These are phyloP conservation scores for Escarpia spicata DNA, from an alignment of 2,888 invertebrate species.

Conservation along the genomic window DNA sequence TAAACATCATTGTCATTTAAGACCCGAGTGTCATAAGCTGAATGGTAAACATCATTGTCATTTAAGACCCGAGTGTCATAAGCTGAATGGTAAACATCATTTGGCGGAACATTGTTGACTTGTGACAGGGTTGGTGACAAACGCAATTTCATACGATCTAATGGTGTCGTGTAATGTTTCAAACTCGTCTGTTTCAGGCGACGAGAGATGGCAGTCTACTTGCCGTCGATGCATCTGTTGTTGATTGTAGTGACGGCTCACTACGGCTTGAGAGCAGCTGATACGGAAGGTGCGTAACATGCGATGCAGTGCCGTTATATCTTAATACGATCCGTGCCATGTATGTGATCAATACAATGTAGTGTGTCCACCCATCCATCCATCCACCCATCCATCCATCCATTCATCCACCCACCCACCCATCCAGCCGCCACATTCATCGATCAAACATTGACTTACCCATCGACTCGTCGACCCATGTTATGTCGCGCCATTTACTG, in stretches of 20 bases:
- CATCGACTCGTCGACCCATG: background rate
- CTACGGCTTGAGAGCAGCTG: background rate
- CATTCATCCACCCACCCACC: no score
- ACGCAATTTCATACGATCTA: background rate
- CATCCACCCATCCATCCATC: background rate
- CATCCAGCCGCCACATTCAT: background rate
- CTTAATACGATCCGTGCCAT: background rate
- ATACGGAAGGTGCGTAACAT: background rate
- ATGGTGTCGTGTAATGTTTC: background rate
- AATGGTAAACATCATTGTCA: no score
- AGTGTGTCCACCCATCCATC: background rate
- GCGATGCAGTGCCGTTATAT: background rate
- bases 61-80: background rate
- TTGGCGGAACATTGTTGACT: background rate
- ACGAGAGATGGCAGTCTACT: background rate
- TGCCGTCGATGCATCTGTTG: background rate
- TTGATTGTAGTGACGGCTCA: background rate
- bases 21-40: no score
- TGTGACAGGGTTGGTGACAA: background rate
- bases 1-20: background rate
- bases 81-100: background rate
- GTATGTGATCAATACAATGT: background rate
- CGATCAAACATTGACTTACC: background rate
- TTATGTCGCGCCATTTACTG: background rate
- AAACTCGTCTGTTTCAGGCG: background rate